Percentiles rank a stretch among this genome's conserved stretches.
Evolutionary conservation across 92 coral and sea anemone genomes (phyloP).

Genomic region (Bergia sp.): DNA sequence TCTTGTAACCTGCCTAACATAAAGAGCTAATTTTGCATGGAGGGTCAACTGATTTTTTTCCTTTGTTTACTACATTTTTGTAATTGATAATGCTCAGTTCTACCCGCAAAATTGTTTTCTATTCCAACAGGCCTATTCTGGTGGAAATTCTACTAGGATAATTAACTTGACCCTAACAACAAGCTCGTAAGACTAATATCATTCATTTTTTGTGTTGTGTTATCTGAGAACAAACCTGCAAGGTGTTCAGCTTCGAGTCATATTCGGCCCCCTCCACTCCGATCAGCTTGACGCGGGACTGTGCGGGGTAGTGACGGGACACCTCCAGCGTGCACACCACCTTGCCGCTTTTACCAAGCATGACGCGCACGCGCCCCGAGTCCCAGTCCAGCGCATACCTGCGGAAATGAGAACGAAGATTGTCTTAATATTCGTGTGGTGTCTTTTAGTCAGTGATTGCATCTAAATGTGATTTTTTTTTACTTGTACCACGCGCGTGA

Average conservation of each 20-base stretch:
- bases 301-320: conserved; percentile 67
- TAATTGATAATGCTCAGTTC: too few species aligned
- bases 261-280: conserved; percentile 68
- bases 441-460: not conserved
- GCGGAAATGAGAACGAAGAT: not conserved
- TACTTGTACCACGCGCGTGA: too few species aligned
- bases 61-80: too few species aligned
- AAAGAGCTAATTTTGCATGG: not conserved
- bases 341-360: conserved; percentile 94
- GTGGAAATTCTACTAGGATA: too few species aligned
- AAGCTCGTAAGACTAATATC: too few species aligned
- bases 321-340: conserved; percentile 82
- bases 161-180: too few species aligned
- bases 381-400: conserved; percentile 98
- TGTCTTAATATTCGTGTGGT: not conserved
- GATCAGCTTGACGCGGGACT: conserved; percentile 53
- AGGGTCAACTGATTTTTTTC: too few species aligned
- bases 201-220: not conserved
- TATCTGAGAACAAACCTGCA: conserved; percentile 51
- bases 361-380: conserved; percentile 81
- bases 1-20: not conserved
- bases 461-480: too few species aligned
- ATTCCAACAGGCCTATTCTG: too few species aligned
- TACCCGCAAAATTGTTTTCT: too few species aligned
- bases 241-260: conserved; percentile 31